These are phyloP conservation scores for Heliornis fulica DNA, from an alignment of 2,113 vertebrate species.

Conservation along the genomic window DNA sequence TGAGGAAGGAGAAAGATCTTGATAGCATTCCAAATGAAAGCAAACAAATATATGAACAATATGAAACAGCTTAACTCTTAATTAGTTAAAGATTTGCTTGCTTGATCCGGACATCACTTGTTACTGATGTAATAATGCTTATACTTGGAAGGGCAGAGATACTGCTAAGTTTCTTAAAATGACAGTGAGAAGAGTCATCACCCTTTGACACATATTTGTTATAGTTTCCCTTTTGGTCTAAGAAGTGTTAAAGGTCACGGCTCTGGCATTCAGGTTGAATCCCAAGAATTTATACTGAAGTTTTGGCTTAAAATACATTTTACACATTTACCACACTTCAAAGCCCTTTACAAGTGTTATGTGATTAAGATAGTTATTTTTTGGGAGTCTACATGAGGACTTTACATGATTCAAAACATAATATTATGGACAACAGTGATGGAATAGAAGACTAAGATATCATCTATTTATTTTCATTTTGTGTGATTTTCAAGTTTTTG, in stretches of 20 bases:
- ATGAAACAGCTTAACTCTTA: neutral
- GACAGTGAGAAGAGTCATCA: slow-evolving; percentile 24
- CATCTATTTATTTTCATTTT: neutral
- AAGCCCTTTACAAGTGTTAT: neutral
- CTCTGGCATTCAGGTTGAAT: slow-evolving; percentile 33
- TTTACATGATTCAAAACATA: neutral
- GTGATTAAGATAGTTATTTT: neutral
- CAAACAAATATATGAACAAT: neutral
- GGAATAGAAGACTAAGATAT: neutral
- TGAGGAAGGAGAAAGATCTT: neutral
- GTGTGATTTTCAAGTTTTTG: neutral
- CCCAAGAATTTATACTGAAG: neutral
- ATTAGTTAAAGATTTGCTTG: slow-evolving; percentile 23
- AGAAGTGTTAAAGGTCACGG: slow-evolving; percentile 50
- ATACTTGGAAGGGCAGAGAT: neutral
- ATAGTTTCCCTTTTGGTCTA: slow-evolving; percentile 35
- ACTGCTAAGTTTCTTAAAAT: neutral
- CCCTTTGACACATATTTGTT: slow-evolving; percentile 61
- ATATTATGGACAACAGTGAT: neutral
- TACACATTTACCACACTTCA: neutral
- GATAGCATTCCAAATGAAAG: neutral
- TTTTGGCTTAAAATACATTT: slow-evolving; percentile 6
- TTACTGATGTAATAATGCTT: neutral
- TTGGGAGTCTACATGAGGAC: neutral
- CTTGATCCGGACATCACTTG: neutral